These are phyloP conservation scores for Acipenser oxyrinchus DNA, from an alignment of 2,797 vertebrate species.

Conservation along the genomic window DNA sequence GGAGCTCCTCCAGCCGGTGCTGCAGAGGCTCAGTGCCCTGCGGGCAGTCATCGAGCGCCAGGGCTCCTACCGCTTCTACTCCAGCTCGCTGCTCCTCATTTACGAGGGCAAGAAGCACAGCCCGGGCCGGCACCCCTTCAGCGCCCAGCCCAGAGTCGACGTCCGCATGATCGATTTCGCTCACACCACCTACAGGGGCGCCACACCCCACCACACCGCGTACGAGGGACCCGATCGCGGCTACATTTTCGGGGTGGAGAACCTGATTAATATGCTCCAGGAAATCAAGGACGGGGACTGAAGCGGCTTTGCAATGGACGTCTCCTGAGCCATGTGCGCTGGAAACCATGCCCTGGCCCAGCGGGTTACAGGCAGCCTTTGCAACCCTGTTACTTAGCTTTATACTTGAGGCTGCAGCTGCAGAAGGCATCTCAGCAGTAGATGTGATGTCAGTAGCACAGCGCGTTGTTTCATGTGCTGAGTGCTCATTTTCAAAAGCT, in stretches of 20 bases:
- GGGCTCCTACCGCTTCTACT: constrained; percentile 63
- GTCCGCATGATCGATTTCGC: constrained; percentile 67
- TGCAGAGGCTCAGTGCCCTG: constrained; percentile 43
- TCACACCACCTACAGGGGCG: constrained; percentile 56
- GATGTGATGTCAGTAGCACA: too few relatives aligned
- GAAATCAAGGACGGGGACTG: constrained; percentile 42
- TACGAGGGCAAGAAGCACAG: constrained; percentile 38
- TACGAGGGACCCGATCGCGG: constrained; percentile 54
- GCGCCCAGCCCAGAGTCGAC: constrained; percentile 31
- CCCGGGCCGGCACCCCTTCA: constrained; percentile 11
- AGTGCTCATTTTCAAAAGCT: too few relatives aligned
- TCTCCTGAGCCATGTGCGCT: background rate
- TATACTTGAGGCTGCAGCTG: too few relatives aligned
- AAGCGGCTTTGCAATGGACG: constrained; percentile 11
- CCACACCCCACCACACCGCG: constrained; percentile 28
- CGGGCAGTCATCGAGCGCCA: constrained; percentile 49
- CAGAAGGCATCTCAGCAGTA: too few relatives aligned
- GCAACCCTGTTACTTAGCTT: too few relatives aligned
- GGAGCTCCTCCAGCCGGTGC: constrained; percentile 50
- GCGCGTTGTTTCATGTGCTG: too few relatives aligned
- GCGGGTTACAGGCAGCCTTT: too few relatives aligned
- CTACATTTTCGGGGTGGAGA: constrained; percentile 64
- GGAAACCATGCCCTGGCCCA: background rate
- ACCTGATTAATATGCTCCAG: constrained; percentile 58
- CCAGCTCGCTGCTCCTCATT: constrained; percentile 64